Base-by-base conservation (phyloP, 1,140 invertebrate genomes). In the Pachyrhynchus sulphureomaculatus region DNA sequence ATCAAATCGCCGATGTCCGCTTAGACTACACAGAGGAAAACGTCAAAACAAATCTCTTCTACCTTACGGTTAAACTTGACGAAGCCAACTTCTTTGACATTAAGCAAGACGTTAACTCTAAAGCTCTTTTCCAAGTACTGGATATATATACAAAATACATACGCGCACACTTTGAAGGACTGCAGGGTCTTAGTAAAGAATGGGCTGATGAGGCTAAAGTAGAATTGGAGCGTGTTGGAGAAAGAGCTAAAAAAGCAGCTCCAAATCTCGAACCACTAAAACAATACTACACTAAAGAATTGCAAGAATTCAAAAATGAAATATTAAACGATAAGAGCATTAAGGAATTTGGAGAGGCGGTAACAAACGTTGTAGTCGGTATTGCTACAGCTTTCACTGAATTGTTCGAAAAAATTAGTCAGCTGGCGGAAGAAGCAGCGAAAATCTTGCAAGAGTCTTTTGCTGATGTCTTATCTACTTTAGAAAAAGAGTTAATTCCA, bases 41-140 rank as follows among this genome's bases (percentile, higher is more conserved):
- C 1, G 75, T 77, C 0, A 86, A 86, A 74, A 80, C 83, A 36
- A 78, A 83, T 65, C 72, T 90, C 8, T 79, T 81, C 29, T 81
- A 82, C 52, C 79, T 81, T 0, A 78, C 81, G 2, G 59, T 89
- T 2, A 82, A 82, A 37, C 73, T 88, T 29, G 81, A 89, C 51
- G 82, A 89, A 26, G 77, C 82, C 9, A 84, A 89, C 67, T 85
- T 88, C 66, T 72, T 90, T 33, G 86, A 88, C 73, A 82, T 83
- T 2, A 83, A 85, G 17, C 85, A 86, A 55, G 79, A 76, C 2
- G 77, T 83, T 15, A 83, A 84, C 48, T 81, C 83, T 26, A 84
- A 89, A 3, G 85, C 87, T 67, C 77, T 88, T 32, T 79, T 84
- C 65, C 72, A 75, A 56, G 80, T 83, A 44, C 15, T 66, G 52